phyloP scores from a whole-genome alignment of 2,113 vertebrate species.

The Motacilla tschutschensis region DNA sequence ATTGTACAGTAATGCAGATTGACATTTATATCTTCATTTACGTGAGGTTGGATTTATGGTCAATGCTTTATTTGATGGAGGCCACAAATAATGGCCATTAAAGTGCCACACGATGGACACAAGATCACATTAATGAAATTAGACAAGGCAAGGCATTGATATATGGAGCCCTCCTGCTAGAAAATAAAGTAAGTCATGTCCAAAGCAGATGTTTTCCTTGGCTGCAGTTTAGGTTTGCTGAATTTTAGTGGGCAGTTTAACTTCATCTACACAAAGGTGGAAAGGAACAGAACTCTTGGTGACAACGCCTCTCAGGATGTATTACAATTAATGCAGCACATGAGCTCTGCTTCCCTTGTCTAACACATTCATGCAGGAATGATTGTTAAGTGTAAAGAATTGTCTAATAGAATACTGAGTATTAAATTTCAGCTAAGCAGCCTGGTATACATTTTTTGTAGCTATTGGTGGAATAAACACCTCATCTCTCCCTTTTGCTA shows the following conservation, averaged over 20 bases:
- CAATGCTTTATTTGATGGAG: constrained; percentile 82
- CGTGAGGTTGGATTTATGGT: constrained; percentile 83
- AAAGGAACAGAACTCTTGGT: background rate
- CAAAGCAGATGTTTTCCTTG: constrained; percentile 61
- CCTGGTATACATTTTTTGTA: background rate
- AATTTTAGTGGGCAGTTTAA: constrained; percentile 23
- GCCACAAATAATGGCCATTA: constrained; percentile 93
- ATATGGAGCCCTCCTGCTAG: constrained; percentile 53
- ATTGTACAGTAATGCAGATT: constrained; percentile 85
- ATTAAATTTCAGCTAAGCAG: background rate
- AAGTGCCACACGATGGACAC: constrained; percentile 85
- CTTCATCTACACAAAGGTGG: background rate
- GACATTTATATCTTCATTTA: constrained; percentile 88
- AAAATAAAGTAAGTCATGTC: constrained; percentile 44
- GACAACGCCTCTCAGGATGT: background rate
- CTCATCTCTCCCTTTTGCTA: background rate
- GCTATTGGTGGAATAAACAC: background rate
- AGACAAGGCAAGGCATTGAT: constrained; percentile 79
- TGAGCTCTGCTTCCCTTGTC: background rate
- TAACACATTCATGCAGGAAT: background rate
- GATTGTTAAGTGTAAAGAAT: background rate
- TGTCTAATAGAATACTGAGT: background rate
- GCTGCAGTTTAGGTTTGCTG: background rate
- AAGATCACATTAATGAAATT: constrained; percentile 89
- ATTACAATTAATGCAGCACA: background rate